Conservation (phyloP, 2,113 vertebrate genomes). For the Hippocampus barbouri region DNA sequence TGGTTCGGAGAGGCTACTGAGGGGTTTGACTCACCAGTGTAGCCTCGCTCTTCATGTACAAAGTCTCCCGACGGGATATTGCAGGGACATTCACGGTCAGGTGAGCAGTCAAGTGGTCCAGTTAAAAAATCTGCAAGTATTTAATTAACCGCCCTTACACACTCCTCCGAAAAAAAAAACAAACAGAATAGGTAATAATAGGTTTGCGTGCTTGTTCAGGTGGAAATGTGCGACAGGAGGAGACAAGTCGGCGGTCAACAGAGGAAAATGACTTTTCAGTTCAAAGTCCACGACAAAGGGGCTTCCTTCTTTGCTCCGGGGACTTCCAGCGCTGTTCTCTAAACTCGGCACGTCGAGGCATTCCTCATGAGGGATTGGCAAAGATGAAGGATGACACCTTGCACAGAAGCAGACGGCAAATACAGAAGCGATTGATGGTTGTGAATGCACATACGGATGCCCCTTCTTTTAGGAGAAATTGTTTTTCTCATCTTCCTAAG, state of each 20-base stretch:
- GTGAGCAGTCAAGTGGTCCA: constrained; percentile 53
- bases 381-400: too few relatives aligned
- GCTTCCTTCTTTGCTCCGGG: constrained; percentile 87
- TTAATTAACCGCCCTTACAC: too few relatives aligned
- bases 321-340: constrained; percentile 85
- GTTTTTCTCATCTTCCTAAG: neutral
- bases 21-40: constrained; percentile 82
- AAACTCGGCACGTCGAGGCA: constrained; percentile 29
- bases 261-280: constrained; percentile 79
- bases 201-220: constrained; percentile 58
- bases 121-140: too few relatives aligned
- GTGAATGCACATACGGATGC: too few relatives aligned
- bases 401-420: too few relatives aligned
- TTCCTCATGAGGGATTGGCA: too few relatives aligned
- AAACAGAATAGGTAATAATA: too few relatives aligned
- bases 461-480: too few relatives aligned
- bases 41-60: constrained; percentile 79
- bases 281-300: constrained; percentile 88
- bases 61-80: constrained; percentile 87
- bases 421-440: too few relatives aligned
- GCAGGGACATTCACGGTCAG: constrained; percentile 92
- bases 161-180: too few relatives aligned
- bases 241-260: constrained; percentile 18
- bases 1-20: constrained; percentile 73
- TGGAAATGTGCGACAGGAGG: constrained; percentile 79